A percentile compares a stretch with the other conserved stretches of the same genome.
phyloP scores from a whole-genome alignment of 2,113 vertebrate genomes.

The Scartelaos histophorus region DNA sequence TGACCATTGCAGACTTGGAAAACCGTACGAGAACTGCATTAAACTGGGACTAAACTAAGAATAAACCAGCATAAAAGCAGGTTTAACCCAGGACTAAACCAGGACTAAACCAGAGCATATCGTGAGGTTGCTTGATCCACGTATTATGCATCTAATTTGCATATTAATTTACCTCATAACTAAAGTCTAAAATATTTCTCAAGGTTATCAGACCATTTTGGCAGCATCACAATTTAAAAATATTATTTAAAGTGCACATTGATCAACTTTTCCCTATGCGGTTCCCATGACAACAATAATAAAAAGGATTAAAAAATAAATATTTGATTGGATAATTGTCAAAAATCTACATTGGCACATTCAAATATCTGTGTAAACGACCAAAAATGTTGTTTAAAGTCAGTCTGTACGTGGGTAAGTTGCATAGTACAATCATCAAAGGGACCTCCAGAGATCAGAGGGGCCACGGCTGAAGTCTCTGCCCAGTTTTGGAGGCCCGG shows the following conservation, averaged over 20 bases:
- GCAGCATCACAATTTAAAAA: constrained; percentile 25
- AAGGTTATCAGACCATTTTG: not conserved
- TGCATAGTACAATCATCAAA: constrained; percentile 8
- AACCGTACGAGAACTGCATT: no score
- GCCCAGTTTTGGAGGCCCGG: not conserved
- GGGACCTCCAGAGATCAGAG: not conserved
- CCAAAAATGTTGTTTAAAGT: constrained; percentile 1
- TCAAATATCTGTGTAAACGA: constrained; percentile 29
- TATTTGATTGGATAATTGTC: constrained; percentile 23
- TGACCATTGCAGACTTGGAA: no score
- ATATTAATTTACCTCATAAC: no score
- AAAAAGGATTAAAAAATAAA: constrained; percentile 29
- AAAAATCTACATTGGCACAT: constrained; percentile 14
- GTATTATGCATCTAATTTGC: not conserved
- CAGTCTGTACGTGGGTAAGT: not conserved
- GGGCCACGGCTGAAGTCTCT: not conserved
- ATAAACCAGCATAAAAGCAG: no score
- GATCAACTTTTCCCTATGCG: not conserved
- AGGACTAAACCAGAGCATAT: no score
- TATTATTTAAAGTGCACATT: constrained; percentile 51
- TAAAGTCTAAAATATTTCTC: no score
- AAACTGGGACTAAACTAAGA: no score
- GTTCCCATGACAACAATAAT: not conserved
- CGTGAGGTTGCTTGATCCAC: no score
- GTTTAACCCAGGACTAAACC: no score